A percentile compares a stretch with the other conserved stretches of the same genome.
Evolutionary conservation across 2,888 invertebrate genomes (phyloP).

Genomic region (Cataglyphis cursor): DNA sequence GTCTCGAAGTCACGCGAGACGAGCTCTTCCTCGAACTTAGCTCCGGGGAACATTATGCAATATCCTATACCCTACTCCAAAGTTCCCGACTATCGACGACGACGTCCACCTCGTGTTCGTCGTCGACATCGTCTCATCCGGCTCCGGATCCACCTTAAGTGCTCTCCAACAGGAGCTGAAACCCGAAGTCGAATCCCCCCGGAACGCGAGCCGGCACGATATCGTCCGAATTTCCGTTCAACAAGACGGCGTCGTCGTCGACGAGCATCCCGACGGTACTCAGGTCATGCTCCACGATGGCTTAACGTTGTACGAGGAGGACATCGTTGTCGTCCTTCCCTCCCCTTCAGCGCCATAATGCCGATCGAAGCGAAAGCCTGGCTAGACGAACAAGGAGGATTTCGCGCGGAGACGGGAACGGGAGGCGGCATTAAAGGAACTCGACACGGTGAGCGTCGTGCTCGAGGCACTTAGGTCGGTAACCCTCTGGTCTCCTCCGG

Average conservation of each 20-base stretch:
- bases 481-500: slow-evolving; percentile 73
- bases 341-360: slow-evolving; percentile 57
- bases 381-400: slow-evolving; percentile 55
- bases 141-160: slow-evolving; percentile 69
- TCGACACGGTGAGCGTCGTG: slow-evolving; percentile 64
- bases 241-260: slow-evolving; percentile 43
- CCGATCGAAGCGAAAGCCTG: slow-evolving; percentile 29
- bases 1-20: slow-evolving; percentile 42
- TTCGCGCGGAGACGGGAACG: slow-evolving; percentile 20
- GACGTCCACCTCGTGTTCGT: slow-evolving; percentile 59
- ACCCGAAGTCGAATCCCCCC: slow-evolving; percentile 44
- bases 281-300: slow-evolving; percentile 57
- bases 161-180: slow-evolving; percentile 64
- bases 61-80: slow-evolving; percentile 62
- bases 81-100: slow-evolving; percentile 66
- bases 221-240: slow-evolving; percentile 73
- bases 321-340: slow-evolving; percentile 36
- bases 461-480: slow-evolving; percentile 75
- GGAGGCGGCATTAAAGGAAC: slow-evolving; percentile 67
- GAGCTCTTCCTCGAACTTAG: slow-evolving; percentile 62
- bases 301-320: slow-evolving; percentile 60
- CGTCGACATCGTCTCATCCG: slow-evolving; percentile 65
- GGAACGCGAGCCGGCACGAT: slow-evolving; percentile 56
- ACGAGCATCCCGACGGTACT: slow-evolving; percentile 42
- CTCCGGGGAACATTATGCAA: slow-evolving; percentile 70